Percentiles rank a stretch among this genome's conserved stretches.
phyloP scores from a whole-genome alignment of 2,888 invertebrate species.

The Andrena camellia region DNA sequence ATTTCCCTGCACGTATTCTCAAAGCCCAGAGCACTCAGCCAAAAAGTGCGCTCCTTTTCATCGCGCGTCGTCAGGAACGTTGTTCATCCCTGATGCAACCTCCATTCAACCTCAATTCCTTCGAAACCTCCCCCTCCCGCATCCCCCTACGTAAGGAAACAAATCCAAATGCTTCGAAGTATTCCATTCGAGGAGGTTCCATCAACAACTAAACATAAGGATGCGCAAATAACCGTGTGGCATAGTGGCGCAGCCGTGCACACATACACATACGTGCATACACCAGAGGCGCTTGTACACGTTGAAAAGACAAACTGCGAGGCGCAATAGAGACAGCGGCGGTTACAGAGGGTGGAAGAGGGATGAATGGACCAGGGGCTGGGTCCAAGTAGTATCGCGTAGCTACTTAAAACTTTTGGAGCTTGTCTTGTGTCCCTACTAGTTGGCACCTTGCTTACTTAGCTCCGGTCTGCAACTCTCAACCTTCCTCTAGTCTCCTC shows the following conservation, averaged over 20 bases:
- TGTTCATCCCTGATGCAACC: neutral
- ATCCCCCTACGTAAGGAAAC: neutral
- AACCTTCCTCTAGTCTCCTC: conserved; percentile 56
- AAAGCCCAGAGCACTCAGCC: neutral
- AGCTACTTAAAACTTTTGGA: conserved; percentile 72
- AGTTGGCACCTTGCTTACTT: conserved; percentile 74
- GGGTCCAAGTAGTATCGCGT: conserved; percentile 61
- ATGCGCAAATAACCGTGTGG: neutral
- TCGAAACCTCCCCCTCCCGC: neutral
- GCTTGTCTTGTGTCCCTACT: conserved; percentile 73
- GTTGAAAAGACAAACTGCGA: conserved; percentile 63
- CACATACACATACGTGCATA: neutral
- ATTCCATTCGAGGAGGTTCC: neutral
- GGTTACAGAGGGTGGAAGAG: conserved; percentile 28
- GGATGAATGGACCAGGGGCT: conserved; percentile 24
- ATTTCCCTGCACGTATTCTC: neutral
- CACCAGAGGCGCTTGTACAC: conserved; percentile 29
- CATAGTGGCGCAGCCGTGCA: neutral
- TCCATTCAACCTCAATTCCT: conserved; percentile 1
- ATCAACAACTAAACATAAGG: conserved; percentile 4
- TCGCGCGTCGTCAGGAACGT: neutral
- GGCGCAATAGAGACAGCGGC: conserved; percentile 54
- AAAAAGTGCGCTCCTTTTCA: neutral
- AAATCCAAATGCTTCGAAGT: conserved; percentile 7
- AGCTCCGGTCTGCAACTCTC: conserved; percentile 70